Percentiles rank a stretch among this genome's conserved stretches.
Evolutionary conservation across 2,888 invertebrate genomes (phyloP).

Genomic region (Xestia ashworthii): DNA sequence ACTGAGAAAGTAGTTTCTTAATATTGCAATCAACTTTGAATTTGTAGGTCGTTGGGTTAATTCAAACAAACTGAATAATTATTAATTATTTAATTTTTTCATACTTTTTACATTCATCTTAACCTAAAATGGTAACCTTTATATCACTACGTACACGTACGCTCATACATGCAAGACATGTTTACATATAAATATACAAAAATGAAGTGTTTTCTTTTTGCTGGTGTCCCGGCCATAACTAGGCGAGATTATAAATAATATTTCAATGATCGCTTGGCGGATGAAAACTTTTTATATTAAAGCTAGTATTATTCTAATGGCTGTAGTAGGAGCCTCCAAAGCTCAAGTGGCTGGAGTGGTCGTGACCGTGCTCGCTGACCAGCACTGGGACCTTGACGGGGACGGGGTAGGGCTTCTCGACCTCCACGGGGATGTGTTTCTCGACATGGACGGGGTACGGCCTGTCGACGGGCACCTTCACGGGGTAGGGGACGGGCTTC

Average conservation of each 20-base stretch:
- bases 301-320: slow-evolving; percentile 82
- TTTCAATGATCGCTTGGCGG: slow-evolving; percentile 74
- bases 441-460: slow-evolving; percentile 91
- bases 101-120: slow-evolving; percentile 86
- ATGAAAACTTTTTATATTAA: slow-evolving; percentile 77
- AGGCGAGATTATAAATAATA: slow-evolving; percentile 84
- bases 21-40: not conserved
- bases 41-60: slow-evolving; percentile 21
- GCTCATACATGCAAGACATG: slow-evolving; percentile 85
- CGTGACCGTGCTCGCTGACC: slow-evolving; percentile 72
- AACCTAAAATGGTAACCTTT: slow-evolving; percentile 88
- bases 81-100: slow-evolving; percentile 79
- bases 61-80: slow-evolving; percentile 72
- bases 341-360: slow-evolving; percentile 72
- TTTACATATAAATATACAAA: slow-evolving; percentile 85
- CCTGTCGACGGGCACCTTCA: slow-evolving; percentile 92
- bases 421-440: slow-evolving; percentile 84
- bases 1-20: not conserved
- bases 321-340: slow-evolving; percentile 80
- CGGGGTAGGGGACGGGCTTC: slow-evolving; percentile 91
- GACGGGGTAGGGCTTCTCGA: slow-evolving; percentile 91
- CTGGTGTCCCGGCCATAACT: slow-evolving; percentile 86
- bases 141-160: slow-evolving; percentile 88
- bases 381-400: slow-evolving; percentile 89
- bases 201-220: slow-evolving; percentile 82